phyloP scores from a whole-genome alignment of 35 echinoderm and acorn worm genomes.

The Eucidaris tribuloides region DNA sequence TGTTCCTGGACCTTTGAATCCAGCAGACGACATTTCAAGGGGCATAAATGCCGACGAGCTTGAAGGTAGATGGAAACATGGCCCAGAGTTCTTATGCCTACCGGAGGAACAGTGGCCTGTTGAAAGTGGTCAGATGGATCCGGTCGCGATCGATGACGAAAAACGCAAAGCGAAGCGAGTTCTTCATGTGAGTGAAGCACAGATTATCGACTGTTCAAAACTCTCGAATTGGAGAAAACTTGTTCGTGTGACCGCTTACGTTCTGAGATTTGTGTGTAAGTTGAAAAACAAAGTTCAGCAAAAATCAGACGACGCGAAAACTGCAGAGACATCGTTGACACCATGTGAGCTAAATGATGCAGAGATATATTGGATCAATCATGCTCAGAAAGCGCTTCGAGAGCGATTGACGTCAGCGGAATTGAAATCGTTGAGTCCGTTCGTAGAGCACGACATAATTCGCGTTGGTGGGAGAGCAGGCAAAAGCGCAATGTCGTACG shows the following conservation, averaged over 20 bases:
- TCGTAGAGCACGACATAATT: slow-evolving; percentile 26
- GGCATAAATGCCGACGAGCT: slow-evolving; percentile 35
- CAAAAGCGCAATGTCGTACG: slow-evolving; percentile 26
- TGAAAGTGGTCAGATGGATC: not conserved
- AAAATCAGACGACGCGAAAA: not conserved
- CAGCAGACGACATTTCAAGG: too few relatives aligned
- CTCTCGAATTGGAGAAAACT: slow-evolving; percentile 49
- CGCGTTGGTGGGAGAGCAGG: slow-evolving; percentile 41
- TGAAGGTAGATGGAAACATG: slow-evolving; percentile 25
- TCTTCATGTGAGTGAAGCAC: not conserved
- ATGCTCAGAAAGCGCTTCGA: slow-evolving; percentile 54
- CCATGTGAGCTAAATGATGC: slow-evolving; percentile 25
- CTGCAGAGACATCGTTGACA: not conserved
- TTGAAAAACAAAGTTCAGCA: slow-evolving; percentile 25
- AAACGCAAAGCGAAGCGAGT: slow-evolving; percentile 11
- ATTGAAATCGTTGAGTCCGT: slow-evolving; percentile 52
- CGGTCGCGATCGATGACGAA: not conserved
- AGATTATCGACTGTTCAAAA: slow-evolving; percentile 30
- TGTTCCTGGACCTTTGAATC: slow-evolving; percentile 39
- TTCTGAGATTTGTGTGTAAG: slow-evolving; percentile 45
- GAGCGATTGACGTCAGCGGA: not conserved
- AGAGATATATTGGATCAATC: slow-evolving; percentile 37
- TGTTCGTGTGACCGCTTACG: slow-evolving; percentile 59
- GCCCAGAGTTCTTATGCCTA: slow-evolving; percentile 40
- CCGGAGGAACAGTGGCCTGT: slow-evolving; percentile 55